Percentiles rank a stretch among this genome's conserved stretches.
These are phyloP conservation scores for Tinea trinotella DNA, from an alignment of 2,888 invertebrate genomes.

Conservation along the genomic window DNA sequence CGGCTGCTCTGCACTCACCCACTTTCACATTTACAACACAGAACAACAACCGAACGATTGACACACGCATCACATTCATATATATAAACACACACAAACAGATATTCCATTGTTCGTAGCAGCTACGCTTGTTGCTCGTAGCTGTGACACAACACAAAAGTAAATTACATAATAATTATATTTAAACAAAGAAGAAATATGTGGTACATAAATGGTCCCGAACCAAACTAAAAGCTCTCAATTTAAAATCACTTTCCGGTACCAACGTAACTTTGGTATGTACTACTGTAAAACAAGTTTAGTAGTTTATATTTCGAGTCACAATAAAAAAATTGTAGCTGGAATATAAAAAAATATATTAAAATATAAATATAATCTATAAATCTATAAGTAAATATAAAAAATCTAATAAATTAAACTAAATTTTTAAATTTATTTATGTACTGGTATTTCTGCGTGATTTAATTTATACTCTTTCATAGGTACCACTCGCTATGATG, in stretches of 20 bases:
- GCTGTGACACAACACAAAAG: neutral
- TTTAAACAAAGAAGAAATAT: too few relatives aligned
- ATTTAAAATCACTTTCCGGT: too few relatives aligned
- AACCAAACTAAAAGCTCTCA: too few relatives aligned
- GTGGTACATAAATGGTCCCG: too few relatives aligned
- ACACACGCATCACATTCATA: neutral
- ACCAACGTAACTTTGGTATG: too few relatives aligned
- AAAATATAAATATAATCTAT: too few relatives aligned
- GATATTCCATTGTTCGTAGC: neutral
- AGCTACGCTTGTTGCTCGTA: constrained; percentile 1
- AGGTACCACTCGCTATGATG: neutral
- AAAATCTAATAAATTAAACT: neutral
- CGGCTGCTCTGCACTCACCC: constrained; percentile 35
- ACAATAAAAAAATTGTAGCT: too few relatives aligned
- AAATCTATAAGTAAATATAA: neutral
- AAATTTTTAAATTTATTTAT: neutral
- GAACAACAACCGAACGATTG: neutral
- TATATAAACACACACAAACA: neutral
- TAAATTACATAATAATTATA: neutral
- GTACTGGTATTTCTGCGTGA: neutral
- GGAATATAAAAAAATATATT: too few relatives aligned
- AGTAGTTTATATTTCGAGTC: too few relatives aligned
- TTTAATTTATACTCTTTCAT: neutral
- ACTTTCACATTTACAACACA: constrained; percentile 42
- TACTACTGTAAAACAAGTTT: too few relatives aligned